A percentile compares a stretch with the other conserved stretches of the same genome.
Evolutionary conservation across 35 echinoderm and acorn worm species (phyloP).

Genomic region (Nesometra sesokonis): DNA sequence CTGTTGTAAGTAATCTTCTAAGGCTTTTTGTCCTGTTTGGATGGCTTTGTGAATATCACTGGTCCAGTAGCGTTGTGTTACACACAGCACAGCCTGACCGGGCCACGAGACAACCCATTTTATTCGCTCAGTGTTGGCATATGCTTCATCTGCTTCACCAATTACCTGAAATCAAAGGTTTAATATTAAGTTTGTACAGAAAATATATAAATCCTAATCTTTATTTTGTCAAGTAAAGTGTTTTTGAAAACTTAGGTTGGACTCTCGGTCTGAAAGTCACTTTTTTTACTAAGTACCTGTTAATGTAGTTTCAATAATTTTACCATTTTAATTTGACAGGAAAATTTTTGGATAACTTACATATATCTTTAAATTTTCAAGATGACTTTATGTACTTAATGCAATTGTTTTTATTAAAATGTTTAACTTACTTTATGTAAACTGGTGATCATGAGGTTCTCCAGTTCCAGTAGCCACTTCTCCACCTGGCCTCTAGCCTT

Average conservation of each 20-base stretch:
- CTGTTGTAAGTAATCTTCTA: slow-evolving; percentile 66
- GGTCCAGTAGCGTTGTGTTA: slow-evolving; percentile 93
- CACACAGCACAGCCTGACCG: slow-evolving; percentile 72
- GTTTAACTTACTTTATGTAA: slow-evolving; percentile 60
- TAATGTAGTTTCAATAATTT: too few species aligned
- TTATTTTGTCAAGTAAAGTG: not conserved
- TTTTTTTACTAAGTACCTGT: too few species aligned
- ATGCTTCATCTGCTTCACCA: slow-evolving; percentile 67
- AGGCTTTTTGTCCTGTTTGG: slow-evolving; percentile 45
- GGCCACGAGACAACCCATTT: slow-evolving; percentile 90
- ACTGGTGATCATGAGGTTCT: slow-evolving; percentile 72
- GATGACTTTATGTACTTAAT: too few species aligned
- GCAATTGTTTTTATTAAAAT: too few species aligned
- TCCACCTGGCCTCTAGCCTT: slow-evolving; percentile 98
- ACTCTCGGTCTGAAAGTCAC: too few species aligned
- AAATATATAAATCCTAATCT: not conserved
- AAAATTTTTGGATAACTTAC: not conserved
- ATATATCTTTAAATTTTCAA: too few species aligned
- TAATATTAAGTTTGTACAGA: not conserved
- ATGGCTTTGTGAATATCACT: slow-evolving; percentile 89
- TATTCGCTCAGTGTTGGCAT: slow-evolving; percentile 47
- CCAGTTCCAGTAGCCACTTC: slow-evolving; percentile 95
- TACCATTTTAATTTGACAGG: too few species aligned
- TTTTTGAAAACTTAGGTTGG: not conserved
- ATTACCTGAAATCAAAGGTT: slow-evolving; percentile 51